A percentile compares a stretch with the other conserved stretches of the same genome.
phyloP scores from a whole-genome alignment of 1,140 invertebrate species.

The Ips nitidus region DNA sequence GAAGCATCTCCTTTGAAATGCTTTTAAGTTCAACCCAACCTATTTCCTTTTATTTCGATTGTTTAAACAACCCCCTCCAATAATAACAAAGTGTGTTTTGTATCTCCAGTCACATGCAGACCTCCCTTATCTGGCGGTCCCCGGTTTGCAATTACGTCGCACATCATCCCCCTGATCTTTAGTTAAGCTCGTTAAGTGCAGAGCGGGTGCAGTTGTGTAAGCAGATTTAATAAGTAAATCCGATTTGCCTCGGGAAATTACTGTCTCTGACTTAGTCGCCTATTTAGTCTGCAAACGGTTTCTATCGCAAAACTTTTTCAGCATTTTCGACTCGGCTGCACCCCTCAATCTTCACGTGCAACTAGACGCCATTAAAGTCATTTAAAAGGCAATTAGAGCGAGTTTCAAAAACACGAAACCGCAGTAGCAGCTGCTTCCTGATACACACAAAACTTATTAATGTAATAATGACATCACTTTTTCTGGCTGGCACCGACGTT shows the following conservation, averaged over 20 bases:
- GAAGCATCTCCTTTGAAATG: background rate
- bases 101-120: conserved; percentile 8
- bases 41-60: background rate
- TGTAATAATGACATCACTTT: too few relatives aligned
- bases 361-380: too few relatives aligned
- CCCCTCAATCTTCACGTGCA: too few relatives aligned
- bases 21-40: background rate
- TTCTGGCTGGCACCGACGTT: too few relatives aligned
- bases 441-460: too few relatives aligned
- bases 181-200: conserved; percentile 31
- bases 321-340: too few relatives aligned
- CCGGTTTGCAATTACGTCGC: conserved; percentile 26
- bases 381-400: too few relatives aligned
- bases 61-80: conserved; percentile 1
- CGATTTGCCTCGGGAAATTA: conserved; percentile 25
- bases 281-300: background rate
- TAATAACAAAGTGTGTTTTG: conserved; percentile 11
- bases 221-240: conserved; percentile 32
- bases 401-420: too few relatives aligned
- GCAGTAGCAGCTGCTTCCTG: too few relatives aligned
- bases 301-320: background rate
- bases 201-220: conserved; percentile 25
- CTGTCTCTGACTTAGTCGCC: conserved; percentile 2
- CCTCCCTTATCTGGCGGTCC: conserved; percentile 17
- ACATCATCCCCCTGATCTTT: conserved; percentile 27